Evolutionary conservation across 2,113 vertebrate genomes (phyloP).

Genomic region (Todiramphus chloris): DNA sequence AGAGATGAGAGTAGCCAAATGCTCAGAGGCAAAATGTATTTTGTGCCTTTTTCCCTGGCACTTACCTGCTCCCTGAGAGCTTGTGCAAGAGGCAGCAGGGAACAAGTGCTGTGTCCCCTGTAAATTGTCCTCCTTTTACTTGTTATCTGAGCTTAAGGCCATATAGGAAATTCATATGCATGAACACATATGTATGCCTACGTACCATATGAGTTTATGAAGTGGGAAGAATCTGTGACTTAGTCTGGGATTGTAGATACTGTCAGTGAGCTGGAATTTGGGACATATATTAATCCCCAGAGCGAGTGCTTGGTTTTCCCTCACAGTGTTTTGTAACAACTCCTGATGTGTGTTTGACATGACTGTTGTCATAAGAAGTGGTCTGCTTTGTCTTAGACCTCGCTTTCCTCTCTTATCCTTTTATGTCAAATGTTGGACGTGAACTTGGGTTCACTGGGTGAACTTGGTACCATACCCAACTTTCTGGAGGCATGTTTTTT

Average conservation of each 20-base stretch:
- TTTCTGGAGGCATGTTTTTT: background rate
- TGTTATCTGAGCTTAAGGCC: background rate
- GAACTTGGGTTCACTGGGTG: background rate
- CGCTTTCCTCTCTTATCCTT: background rate
- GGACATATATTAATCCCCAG: background rate
- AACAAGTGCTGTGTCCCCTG: background rate
- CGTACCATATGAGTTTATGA: background rate
- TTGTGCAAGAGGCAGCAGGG: background rate
- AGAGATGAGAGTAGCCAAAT: constrained; percentile 19
- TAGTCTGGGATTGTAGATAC: background rate
- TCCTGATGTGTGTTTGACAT: background rate
- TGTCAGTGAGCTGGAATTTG: background rate
- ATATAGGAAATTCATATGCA: background rate
- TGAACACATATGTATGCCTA: background rate
- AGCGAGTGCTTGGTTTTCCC: background rate
- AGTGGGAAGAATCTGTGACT: background rate
- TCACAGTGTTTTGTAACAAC: background rate
- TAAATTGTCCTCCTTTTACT: background rate
- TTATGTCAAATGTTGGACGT: background rate
- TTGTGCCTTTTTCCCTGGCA: background rate
- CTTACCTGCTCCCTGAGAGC: background rate
- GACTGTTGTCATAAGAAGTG: background rate
- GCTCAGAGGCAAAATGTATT: background rate
- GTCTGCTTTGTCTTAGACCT: background rate
- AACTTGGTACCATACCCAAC: background rate